These are phyloP conservation scores for Agrochola circellaris DNA, from an alignment of 2,888 invertebrate species.

Conservation along the genomic window DNA sequence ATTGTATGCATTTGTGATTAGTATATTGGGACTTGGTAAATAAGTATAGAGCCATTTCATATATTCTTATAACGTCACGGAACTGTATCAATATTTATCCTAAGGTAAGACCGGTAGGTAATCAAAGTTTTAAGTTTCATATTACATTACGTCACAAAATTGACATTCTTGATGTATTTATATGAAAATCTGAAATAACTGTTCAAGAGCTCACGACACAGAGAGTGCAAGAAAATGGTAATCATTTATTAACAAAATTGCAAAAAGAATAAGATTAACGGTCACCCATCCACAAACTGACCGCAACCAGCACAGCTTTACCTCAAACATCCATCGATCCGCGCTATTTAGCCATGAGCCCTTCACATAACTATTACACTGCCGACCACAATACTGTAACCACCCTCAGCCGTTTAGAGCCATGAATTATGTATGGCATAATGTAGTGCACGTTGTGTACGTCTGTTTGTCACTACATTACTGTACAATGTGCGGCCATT, in stretches of 20 bases:
- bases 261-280: not conserved
- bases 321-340: slow-evolving; percentile 28
- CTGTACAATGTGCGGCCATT: slow-evolving; percentile 50
- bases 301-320: slow-evolving; percentile 2
- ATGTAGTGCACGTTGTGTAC: slow-evolving; percentile 65
- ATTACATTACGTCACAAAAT: not conserved
- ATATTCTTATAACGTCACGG: too few species aligned
- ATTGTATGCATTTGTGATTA: too few species aligned
- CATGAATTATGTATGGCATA: slow-evolving; percentile 78
- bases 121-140: not conserved
- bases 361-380: slow-evolving; percentile 51
- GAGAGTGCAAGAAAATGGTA: not conserved
- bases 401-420: slow-evolving; percentile 48
- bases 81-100: too few species aligned
- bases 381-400: slow-evolving; percentile 22
- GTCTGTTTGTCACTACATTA: slow-evolving; percentile 70
- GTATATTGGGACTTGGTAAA: too few species aligned
- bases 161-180: too few species aligned
- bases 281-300: slow-evolving; percentile 23
- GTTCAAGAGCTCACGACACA: not conserved
- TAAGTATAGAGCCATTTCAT: too few species aligned
- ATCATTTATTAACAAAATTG: too few species aligned
- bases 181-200: too few species aligned
- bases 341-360: slow-evolving; percentile 18
- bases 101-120: too few species aligned